These are phyloP conservation scores for Petrolisthes cinctipes DNA, from an alignment of 2,888 invertebrate genomes.

Conservation along the genomic window DNA sequence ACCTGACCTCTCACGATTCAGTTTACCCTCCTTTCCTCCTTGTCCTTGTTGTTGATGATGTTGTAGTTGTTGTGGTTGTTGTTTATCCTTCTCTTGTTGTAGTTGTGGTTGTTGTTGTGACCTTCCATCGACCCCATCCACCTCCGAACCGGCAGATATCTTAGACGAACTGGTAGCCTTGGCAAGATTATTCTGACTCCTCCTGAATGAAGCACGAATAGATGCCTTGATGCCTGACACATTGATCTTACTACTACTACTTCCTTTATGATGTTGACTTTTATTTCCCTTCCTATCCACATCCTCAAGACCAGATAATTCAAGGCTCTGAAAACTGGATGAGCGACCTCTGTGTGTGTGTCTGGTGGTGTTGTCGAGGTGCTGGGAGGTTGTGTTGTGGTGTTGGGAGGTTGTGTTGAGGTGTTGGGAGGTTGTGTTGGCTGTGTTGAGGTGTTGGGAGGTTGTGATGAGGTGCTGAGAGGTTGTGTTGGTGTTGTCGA, in stretches of 20 bases:
- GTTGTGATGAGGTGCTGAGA: no score
- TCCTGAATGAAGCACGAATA: conserved; percentile 19
- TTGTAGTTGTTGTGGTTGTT: not conserved
- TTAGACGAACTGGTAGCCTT: conserved; percentile 3
- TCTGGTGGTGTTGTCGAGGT: no score
- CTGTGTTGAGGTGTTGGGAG: no score
- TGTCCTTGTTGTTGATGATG: no score
- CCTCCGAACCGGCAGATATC: no score
- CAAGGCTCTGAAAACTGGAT: conserved; percentile 39
- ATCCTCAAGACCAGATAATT: conserved; percentile 10
- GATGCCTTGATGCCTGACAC: conserved; percentile 13
- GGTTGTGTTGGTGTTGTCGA: no score
- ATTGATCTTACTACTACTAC: not conserved
- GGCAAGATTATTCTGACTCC: conserved; percentile 7
- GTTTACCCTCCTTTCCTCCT: not conserved
- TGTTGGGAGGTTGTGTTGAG: no score
- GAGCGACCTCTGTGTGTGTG: conserved; percentile 19
- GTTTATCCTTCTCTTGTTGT: not conserved
- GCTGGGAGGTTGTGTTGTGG: no score
- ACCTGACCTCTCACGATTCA: conserved; percentile 21
- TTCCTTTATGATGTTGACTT: no score
- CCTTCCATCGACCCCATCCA: no score
- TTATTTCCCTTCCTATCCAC: conserved; percentile 19
- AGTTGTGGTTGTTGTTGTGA: no score
- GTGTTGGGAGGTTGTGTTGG: no score